Evolutionary conservation across 2,888 invertebrate species (phyloP).

Genomic region (Noctuana brunneofusca): DNA sequence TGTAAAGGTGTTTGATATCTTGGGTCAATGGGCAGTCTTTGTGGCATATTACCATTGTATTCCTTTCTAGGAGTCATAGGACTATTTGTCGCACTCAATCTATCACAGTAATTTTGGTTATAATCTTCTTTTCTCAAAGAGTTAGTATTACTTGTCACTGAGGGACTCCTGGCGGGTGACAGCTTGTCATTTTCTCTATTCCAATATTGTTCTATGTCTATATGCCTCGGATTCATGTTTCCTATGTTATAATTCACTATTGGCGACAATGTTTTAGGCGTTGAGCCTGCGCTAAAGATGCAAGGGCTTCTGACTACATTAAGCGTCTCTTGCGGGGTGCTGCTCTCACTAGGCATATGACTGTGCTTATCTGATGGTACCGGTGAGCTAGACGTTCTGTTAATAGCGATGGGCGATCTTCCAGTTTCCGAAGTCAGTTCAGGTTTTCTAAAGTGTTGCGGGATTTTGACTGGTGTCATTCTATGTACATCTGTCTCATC

Average conservation of each 20-base stretch:
- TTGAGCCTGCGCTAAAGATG: conserved; percentile 74
- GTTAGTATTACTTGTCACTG: conserved; percentile 59
- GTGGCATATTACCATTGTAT: conserved; percentile 68
- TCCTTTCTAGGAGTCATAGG: conserved; percentile 63
- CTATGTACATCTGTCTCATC: conserved; percentile 63
- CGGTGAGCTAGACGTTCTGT: conserved; percentile 65
- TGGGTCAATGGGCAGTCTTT: conserved; percentile 56
- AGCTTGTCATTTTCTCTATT: conserved; percentile 64
- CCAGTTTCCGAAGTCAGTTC: conserved; percentile 51
- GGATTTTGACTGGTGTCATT: conserved; percentile 63
- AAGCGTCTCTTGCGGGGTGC: conserved; percentile 66
- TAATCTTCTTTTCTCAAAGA: conserved; percentile 68
- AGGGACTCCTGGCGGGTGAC: conserved; percentile 63
- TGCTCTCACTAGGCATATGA: conserved; percentile 51
- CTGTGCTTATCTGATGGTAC: conserved; percentile 48
- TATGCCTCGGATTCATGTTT: conserved; percentile 79
- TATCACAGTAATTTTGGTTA: conserved; percentile 73
- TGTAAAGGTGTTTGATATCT: conserved; percentile 81
- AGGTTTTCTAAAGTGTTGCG: conserved; percentile 60
- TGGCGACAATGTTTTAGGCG: conserved; percentile 72
- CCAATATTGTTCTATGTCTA: conserved; percentile 73
- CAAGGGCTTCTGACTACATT: conserved; percentile 64
- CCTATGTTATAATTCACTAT: conserved; percentile 77
- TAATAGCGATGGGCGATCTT: conserved; percentile 57
- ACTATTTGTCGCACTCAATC: conserved; percentile 63